Conservation (phyloP, 2,113 vertebrate species). For the Perca flavescens region DNA sequence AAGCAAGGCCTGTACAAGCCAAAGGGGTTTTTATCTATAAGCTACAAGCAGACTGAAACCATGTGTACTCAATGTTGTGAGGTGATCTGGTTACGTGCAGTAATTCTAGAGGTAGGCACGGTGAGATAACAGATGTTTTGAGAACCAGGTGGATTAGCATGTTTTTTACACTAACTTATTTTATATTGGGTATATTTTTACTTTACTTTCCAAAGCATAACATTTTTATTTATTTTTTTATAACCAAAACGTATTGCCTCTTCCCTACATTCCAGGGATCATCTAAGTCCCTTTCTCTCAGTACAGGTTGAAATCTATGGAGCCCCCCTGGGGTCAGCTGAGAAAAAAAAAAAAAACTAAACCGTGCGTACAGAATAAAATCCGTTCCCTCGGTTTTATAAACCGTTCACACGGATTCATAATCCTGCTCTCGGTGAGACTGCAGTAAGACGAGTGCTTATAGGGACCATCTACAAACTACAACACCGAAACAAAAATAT, state of each 20-base stretch:
- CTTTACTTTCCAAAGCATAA: background rate
- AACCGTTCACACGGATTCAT: no score
- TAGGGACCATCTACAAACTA: no score
- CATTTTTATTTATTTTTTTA: no score
- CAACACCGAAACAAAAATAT: no score
- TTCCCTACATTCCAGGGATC: background rate
- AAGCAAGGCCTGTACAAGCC: background rate
- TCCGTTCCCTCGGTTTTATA: no score
- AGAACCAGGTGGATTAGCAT: background rate
- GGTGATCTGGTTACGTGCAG: background rate
- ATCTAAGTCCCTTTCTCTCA: background rate
- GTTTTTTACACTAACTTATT: background rate
- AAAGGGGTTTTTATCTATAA: background rate
- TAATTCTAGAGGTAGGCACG: background rate
- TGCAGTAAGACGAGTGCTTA: no score
- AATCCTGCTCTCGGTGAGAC: no score
- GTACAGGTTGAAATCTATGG: background rate
- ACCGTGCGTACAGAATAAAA: no score
- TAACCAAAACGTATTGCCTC: background rate
- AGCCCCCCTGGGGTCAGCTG: no score
- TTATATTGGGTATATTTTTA: background rate
- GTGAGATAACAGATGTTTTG: slow-evolving; percentile 1
- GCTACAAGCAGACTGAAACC: background rate
- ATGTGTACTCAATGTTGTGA: background rate
- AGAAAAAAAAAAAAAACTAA: no score